phyloP scores from a whole-genome alignment of 2,797 vertebrate genomes.

The Premnoplex brunnescens region DNA sequence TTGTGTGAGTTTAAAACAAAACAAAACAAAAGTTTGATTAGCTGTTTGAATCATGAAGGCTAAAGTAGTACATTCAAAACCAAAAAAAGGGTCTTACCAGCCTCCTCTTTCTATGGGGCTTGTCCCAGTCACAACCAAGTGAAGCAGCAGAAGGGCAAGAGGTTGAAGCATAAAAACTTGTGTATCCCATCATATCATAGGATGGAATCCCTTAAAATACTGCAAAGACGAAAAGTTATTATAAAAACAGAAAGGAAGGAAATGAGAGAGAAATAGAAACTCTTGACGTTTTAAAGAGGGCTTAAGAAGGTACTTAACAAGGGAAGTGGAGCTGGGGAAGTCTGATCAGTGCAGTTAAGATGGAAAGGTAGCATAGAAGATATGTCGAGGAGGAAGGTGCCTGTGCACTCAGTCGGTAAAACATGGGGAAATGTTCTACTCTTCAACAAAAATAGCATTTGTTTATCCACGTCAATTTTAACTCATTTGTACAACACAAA shows the following conservation, averaged over 20 bases:
- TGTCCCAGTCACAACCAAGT: background rate
- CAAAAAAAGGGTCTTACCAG: background rate
- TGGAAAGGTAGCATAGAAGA: background rate
- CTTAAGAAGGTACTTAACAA: background rate
- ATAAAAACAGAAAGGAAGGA: background rate
- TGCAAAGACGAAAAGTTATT: background rate
- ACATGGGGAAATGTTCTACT: background rate
- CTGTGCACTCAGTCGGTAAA: background rate
- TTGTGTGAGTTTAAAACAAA: background rate
- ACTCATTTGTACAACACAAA: background rate
- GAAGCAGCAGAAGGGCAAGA: background rate
- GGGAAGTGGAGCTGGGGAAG: background rate
- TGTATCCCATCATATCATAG: rapidly evolving
- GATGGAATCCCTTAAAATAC: background rate
- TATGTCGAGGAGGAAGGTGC: background rate
- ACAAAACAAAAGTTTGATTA: background rate
- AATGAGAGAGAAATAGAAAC: background rate
- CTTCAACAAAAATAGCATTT: background rate
- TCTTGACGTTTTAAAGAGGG: background rate
- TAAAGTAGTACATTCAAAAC: background rate
- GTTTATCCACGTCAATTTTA: background rate
- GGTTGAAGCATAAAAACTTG: rapidly evolving
- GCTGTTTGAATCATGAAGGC: background rate
- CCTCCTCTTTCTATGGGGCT: rapidly evolving
- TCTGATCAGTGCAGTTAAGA: background rate